A percentile compares a stretch with the other conserved stretches of the same genome.
phyloP scores from a whole-genome alignment of 2,888 invertebrate species.

The Oegoconia quadripuncta region DNA sequence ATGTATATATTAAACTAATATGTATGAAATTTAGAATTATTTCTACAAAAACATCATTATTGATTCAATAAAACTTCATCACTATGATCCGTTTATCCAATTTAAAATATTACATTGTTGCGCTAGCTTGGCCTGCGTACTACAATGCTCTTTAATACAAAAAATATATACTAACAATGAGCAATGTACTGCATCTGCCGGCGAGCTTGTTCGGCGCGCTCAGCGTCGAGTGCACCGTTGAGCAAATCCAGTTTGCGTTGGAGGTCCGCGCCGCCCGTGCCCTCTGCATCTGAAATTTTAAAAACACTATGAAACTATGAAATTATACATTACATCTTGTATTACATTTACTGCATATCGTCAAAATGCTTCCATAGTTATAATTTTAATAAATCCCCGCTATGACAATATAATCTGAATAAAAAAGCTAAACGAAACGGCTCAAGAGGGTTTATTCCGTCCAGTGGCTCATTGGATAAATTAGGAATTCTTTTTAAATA shows the following conservation, averaged over 20 bases:
- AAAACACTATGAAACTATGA: slow-evolving; percentile 4
- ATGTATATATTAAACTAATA: too few relatives aligned
- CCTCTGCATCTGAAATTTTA: slow-evolving; percentile 87
- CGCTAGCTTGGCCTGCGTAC: too few relatives aligned
- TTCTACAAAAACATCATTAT: too few relatives aligned
- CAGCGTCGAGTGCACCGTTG: slow-evolving; percentile 94
- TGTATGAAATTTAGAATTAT: too few relatives aligned
- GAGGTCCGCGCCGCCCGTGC: slow-evolving; percentile 89
- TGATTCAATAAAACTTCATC: too few relatives aligned
- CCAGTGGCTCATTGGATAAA: too few relatives aligned
- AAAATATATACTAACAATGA: slow-evolving; percentile 83
- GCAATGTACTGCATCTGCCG: slow-evolving; percentile 89
- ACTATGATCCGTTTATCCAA: too few relatives aligned
- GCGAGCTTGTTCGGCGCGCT: slow-evolving; percentile 87
- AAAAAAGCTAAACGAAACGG: not conserved
- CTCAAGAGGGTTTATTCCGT: too few relatives aligned
- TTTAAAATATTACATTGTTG: too few relatives aligned
- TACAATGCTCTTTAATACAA: not conserved
- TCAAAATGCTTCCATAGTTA: not conserved
- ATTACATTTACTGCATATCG: not conserved
- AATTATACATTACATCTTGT: not conserved
- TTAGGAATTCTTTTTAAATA: too few relatives aligned
- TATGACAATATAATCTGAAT: too few relatives aligned
- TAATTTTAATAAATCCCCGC: too few relatives aligned
- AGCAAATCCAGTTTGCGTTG: slow-evolving; percentile 94